Conservation (phyloP, 2,113 vertebrate genomes). For the Pedionomus torquatus region DNA sequence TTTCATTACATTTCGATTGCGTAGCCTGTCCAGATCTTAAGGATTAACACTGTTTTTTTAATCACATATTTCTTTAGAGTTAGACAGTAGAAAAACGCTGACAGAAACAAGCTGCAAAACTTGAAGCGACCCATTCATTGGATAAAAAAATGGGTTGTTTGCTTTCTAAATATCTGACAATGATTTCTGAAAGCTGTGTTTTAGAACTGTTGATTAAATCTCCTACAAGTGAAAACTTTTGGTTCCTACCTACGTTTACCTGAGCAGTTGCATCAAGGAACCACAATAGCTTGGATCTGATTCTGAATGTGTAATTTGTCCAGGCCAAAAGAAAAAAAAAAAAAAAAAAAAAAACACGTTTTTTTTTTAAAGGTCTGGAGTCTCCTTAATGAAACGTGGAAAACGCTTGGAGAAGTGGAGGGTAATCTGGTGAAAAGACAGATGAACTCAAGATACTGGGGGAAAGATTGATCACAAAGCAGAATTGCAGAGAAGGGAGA, state of each 20-base stretch:
- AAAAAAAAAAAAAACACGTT: background rate
- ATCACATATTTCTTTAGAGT: background rate
- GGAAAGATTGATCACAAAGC: constrained; percentile 41
- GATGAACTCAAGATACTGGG: constrained; percentile 5
- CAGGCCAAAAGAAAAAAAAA: background rate
- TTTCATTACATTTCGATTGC: constrained; percentile 41
- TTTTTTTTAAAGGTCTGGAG: background rate
- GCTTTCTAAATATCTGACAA: background rate
- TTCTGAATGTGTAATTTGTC: background rate
- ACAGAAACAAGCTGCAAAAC: background rate
- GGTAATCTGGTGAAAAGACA: constrained; percentile 22
- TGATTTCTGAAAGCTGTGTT: background rate
- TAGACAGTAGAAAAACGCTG: background rate
- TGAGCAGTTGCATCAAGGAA: background rate
- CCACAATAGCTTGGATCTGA: background rate
- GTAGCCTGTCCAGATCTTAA: constrained; percentile 10
- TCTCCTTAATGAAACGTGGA: constrained; percentile 6
- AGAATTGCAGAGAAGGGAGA: constrained; percentile 37
- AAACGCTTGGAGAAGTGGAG: constrained; percentile 26
- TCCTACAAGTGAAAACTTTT: background rate
- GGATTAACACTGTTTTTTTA: background rate
- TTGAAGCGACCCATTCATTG: background rate
- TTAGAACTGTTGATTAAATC: background rate
- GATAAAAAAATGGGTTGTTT: background rate
- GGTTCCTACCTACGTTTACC: background rate